Conservation (phyloP, 2,888 invertebrate species). For the Tinea semifulvella region DNA sequence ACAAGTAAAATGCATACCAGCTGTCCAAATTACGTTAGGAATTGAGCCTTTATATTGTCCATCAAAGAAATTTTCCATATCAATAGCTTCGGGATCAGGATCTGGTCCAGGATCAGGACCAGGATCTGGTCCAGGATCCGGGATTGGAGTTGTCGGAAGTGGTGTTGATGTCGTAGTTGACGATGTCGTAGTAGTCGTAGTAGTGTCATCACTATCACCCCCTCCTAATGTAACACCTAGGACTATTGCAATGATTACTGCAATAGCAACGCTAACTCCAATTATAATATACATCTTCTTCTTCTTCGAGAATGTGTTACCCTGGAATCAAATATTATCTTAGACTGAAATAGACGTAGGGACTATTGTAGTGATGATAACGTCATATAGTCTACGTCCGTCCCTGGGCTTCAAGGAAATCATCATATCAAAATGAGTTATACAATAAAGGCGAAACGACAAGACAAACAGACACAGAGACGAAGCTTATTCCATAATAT, state of each 20-base stretch:
- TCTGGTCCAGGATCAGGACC: background rate
- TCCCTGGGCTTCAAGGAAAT: too few relatives aligned
- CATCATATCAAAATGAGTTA: too few relatives aligned
- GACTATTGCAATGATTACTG: slow-evolving; percentile 2
- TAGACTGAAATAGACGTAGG: too few relatives aligned
- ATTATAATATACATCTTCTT: slow-evolving; percentile 6
- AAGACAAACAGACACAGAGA: too few relatives aligned
- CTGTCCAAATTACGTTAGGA: background rate
- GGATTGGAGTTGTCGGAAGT: background rate
- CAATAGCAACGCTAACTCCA: background rate
- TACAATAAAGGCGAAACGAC: too few relatives aligned
- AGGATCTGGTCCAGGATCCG: background rate
- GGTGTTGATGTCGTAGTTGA: background rate
- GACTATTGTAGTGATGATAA: too few relatives aligned
- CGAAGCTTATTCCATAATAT: too few relatives aligned
- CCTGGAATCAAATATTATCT: too few relatives aligned
- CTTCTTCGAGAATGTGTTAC: background rate
- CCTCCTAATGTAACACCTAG: slow-evolving; percentile 1
- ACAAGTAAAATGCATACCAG: background rate
- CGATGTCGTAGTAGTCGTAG: background rate
- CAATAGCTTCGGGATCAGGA: background rate
- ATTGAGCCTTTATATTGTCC: background rate
- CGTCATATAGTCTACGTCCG: too few relatives aligned
- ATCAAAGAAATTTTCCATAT: slow-evolving; percentile 1
- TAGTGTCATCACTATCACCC: background rate